phyloP scores from a whole-genome alignment of 37 sponge, comb jelly and placozoan species.

The Diacarnus erythraeanus region DNA sequence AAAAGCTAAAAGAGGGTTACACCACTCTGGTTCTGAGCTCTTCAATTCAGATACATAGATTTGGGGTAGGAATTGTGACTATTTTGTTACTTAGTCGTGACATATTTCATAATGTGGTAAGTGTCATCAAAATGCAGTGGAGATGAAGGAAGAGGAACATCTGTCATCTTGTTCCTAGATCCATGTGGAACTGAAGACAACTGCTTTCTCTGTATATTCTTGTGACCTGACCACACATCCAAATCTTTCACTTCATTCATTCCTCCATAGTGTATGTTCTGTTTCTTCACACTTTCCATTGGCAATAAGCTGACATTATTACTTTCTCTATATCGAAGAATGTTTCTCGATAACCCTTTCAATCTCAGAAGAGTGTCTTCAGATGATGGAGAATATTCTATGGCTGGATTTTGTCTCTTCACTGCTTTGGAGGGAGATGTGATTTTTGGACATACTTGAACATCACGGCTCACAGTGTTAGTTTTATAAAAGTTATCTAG shows the following conservation, averaged over 20 bases:
- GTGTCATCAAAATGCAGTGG: not conserved
- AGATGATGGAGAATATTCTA: no score
- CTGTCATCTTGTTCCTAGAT: not conserved
- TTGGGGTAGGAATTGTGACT: no score
- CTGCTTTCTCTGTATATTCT: not conserved
- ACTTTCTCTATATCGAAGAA: not conserved
- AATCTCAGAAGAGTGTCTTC: no score
- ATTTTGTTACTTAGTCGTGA: no score
- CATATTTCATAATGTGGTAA: not conserved
- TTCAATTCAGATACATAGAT: no score
- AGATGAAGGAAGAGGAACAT: not conserved
- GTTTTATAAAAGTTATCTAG: not conserved
- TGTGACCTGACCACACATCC: not conserved
- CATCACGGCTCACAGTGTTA: not conserved
- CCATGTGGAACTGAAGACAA: not conserved
- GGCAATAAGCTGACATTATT: no score
- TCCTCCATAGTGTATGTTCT: no score
- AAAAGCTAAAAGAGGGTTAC: no score
- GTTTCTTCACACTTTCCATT: no score
- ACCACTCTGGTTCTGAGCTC: no score
- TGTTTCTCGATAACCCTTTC: not conserved
- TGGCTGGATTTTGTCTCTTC: no score
- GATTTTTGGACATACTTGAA: not conserved
- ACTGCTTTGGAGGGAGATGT: no score
- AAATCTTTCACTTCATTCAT: not conserved